phyloP scores from a whole-genome alignment of 2,888 invertebrate species.

The Cantharis nigra region DNA sequence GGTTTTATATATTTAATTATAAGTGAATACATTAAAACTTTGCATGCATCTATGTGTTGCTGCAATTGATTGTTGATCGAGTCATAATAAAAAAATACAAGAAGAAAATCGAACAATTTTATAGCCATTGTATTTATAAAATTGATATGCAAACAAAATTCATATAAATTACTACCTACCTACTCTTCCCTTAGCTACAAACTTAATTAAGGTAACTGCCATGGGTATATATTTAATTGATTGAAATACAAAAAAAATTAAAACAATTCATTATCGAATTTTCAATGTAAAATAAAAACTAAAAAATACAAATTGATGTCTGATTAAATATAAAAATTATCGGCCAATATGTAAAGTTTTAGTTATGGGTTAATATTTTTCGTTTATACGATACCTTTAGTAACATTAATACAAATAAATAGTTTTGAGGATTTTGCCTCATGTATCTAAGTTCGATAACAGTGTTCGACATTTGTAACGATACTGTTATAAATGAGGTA shows the following conservation, averaged over 20 bases:
- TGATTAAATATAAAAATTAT: slow-evolving; percentile 43
- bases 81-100: slow-evolving; percentile 10
- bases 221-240: slow-evolving; percentile 33
- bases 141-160: slow-evolving; percentile 27
- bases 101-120: slow-evolving; percentile 19
- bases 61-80: slow-evolving; percentile 13
- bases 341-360: slow-evolving; percentile 40
- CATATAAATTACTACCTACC: slow-evolving; percentile 24
- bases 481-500: slow-evolving; percentile 48
- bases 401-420: slow-evolving; percentile 42
- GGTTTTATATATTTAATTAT: slow-evolving; percentile 17
- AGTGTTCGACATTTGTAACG: slow-evolving; percentile 49
- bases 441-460: slow-evolving; percentile 48
- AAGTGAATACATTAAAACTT: slow-evolving; percentile 12
- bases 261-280: slow-evolving; percentile 33
- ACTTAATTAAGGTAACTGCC: slow-evolving; percentile 37
- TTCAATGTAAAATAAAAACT: slow-evolving; percentile 39
- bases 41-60: slow-evolving; percentile 14
- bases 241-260: slow-evolving; percentile 11
- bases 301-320: slow-evolving; percentile 37
- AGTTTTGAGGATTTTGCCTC: slow-evolving; percentile 43
- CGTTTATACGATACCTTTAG: slow-evolving; percentile 40
- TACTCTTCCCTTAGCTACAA: slow-evolving; percentile 38
- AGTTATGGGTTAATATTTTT: slow-evolving; percentile 42
- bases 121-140: slow-evolving; percentile 31